Evolutionary conservation across 2,113 vertebrate genomes (phyloP), one percentile per base, ranked within the genome.

Genomic region (Vidua chalybeata): DNA sequence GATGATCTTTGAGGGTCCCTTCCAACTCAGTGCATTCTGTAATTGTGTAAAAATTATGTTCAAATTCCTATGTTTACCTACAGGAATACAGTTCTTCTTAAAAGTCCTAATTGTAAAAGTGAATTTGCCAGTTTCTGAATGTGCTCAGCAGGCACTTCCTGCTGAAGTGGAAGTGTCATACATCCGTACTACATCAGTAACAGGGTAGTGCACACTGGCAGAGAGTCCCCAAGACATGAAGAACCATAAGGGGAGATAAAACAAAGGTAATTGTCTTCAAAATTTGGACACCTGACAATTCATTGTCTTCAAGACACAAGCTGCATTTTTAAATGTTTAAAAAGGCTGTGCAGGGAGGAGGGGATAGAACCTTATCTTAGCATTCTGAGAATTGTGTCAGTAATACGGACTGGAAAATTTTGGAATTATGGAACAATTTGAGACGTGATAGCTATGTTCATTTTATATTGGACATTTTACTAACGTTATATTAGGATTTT

Each of bases 161-260:
- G 62, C 46, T 71, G 46, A 64, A 58, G 23, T 54, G 68, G 22
- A 51, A 66, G 51, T 37, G 45, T 7, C 7, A 6, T 31, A n/a
- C 26, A 4, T 0, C 0, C 37, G 22, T 56, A 22, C 1, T n/a
- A 39, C 20, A 2, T 37, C n/a, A 75, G 67, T 35, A 84, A 7
- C 15, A 28, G 46, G 22, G 22, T 17, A 41, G 45, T 27, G 11
- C 23, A 15, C 11, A 22, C 15, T 26, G 52, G 33, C 63, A 27
- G 1, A 1, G 49, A 48, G 22, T 46, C 13, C n/a, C 14, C 1
- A 4, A 63, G 46, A 69, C 26, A 9, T 3, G 13, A 45, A 55
- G 39, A 84, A 18, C 35, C 16, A 24, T 41, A 73, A 43, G 13
- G 16, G 51, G 63, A 59, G 31, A 39, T 43, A 58, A 87, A 69